Evolutionary conservation across 2,888 invertebrate species (phyloP).

Genomic region (Tipula helvola): DNA sequence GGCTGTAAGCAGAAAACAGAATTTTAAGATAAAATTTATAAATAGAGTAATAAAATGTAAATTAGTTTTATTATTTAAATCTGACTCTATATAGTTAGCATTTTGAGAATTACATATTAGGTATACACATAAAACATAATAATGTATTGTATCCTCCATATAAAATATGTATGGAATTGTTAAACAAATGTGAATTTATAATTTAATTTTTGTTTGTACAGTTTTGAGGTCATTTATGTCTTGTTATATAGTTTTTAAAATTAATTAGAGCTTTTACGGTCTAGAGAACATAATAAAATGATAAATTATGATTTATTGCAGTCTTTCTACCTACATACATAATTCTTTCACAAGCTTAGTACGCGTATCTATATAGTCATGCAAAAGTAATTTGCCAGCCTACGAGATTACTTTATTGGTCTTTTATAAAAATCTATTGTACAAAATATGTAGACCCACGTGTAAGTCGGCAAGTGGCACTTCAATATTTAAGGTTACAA

Average conservation of each 20-base stretch:
- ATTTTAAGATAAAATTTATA: not conserved
- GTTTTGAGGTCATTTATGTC: not conserved
- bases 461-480: no score
- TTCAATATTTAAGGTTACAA: no score
- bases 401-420: no score
- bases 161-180: not conserved
- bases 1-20: not conserved
- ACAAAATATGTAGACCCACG: no score
- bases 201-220: not conserved
- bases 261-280: not conserved
- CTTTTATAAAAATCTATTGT: no score
- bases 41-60: not conserved
- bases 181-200: not conserved
- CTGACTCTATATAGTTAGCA: not conserved
- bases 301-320: no score
- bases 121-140: not conserved
- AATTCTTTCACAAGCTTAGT: no score
- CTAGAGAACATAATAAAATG: no score
- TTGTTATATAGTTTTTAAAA: not conserved
- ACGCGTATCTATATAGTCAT: no score
- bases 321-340: no score
- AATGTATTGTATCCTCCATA: not conserved
- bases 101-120: no score
- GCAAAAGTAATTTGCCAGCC: no score
- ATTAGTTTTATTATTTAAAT: not conserved